Conservation (phyloP, 2,113 vertebrate genomes). For the Amia ocellicauda region DNA sequence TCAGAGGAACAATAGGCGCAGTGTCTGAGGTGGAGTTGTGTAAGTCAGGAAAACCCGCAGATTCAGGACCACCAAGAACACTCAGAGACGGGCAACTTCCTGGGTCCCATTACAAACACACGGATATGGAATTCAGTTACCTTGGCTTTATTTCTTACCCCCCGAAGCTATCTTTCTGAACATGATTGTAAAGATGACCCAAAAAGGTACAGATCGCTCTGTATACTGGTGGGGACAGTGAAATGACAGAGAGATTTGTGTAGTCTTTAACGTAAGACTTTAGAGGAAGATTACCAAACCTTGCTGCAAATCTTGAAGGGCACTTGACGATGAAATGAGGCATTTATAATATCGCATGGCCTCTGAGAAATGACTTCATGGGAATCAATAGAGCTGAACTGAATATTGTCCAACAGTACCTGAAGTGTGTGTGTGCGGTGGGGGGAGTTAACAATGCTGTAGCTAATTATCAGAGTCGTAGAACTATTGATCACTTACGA, state of each 20-base stretch:
- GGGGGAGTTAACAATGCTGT: slow-evolving; percentile 40
- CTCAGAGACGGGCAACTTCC: too few species aligned
- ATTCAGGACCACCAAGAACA: slow-evolving; percentile 34
- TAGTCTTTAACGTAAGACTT: too few species aligned
- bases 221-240: too few species aligned
- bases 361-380: slow-evolving; percentile 74
- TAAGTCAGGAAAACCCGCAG: slow-evolving; percentile 24
- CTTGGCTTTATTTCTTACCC: too few species aligned
- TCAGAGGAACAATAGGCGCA: slow-evolving; percentile 42
- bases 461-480: slow-evolving; percentile 31
- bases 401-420: slow-evolving; percentile 52
- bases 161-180: too few species aligned
- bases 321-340: slow-evolving; percentile 73
- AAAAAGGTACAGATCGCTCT: too few species aligned
- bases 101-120: not conserved
- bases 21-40: slow-evolving; percentile 25
- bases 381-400: slow-evolving; percentile 66
- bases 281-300: too few species aligned
- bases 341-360: slow-evolving; percentile 70
- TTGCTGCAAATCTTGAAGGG: too few species aligned
- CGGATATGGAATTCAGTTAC: too few species aligned
- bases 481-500: slow-evolving; percentile 10
- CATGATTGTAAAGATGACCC: too few species aligned
- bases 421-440: not conserved
- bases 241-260: slow-evolving; percentile 65